Evolutionary conservation across 2,888 invertebrate species (phyloP).

Genomic region (Toxonevra muliebris): DNA sequence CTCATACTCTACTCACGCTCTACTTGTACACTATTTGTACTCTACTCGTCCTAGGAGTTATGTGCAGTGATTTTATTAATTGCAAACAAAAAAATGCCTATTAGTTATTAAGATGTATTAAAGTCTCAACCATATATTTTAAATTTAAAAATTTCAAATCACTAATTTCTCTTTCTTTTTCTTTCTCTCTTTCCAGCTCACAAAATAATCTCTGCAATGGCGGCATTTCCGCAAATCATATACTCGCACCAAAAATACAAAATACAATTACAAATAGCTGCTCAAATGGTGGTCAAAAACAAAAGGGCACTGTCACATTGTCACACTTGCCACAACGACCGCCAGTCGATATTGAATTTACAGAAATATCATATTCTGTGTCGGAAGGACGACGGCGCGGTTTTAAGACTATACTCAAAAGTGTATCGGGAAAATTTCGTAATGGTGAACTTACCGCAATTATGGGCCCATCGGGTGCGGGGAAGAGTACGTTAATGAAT

Average conservation of each 20-base stretch:
- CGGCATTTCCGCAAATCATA: slow-evolving; percentile 64
- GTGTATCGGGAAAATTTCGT: slow-evolving; percentile 86
- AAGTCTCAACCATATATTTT: not conserved
- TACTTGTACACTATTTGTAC: too few relatives aligned
- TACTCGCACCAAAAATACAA: slow-evolving; percentile 75
- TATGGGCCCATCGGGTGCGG: slow-evolving; percentile 90
- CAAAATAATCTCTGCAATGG: slow-evolving; percentile 80
- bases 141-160: not conserved
- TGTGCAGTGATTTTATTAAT: slow-evolving; percentile 4
- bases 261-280: slow-evolving; percentile 70
- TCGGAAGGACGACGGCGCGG: slow-evolving; percentile 83
- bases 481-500: slow-evolving; percentile 87
- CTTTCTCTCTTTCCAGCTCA: slow-evolving; percentile 66
- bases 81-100: slow-evolving; percentile 8
- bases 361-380: slow-evolving; percentile 87
- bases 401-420: slow-evolving; percentile 86
- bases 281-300: slow-evolving; percentile 71
- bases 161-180: slow-evolving; percentile 6
- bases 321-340: slow-evolving; percentile 87
- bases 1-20: too few relatives aligned
- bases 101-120: slow-evolving; percentile 10
- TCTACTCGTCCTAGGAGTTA: not conserved
- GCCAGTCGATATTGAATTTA: slow-evolving; percentile 90
- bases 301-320: slow-evolving; percentile 75
- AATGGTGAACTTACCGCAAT: slow-evolving; percentile 94